Base-by-base conservation (phyloP, 2,888 invertebrate genomes). In the Melolontha melolontha region DNA sequence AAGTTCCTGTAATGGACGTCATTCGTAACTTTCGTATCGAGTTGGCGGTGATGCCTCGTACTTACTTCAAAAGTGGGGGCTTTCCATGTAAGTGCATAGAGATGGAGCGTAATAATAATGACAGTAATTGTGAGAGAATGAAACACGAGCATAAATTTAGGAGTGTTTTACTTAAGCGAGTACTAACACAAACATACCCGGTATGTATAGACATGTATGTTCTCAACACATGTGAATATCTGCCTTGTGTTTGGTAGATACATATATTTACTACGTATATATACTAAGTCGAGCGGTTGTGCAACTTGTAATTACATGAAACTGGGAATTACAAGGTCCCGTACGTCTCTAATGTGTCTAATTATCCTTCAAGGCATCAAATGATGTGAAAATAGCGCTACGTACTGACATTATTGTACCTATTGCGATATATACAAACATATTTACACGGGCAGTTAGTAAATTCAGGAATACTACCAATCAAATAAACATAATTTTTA, bases 311-410 rank as follows among this genome's bases (percentile, higher is more conserved):
- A 69, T 52, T 69, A 55, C 63, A 62, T 34, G 54, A 50, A 54
- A 40, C 68, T 66, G 69, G 66, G 55, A 62, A 64, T 70, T 73
- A 70, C 73, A 73, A 73, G 72, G 73, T 71, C 71, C 70, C 68
- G 59, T 73, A 71, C 59, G 71, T 64, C 71, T 70, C 69, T 71
- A 71, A 72, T 69, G 69, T 70, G 73, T 72, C 73, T 73, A 71
- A 72, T 73, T 73, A 73, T 67, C 64, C 71, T 69, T 72, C 73
- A 73, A 71, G 70, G 71, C 65, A 69, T 72, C 69, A 68, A 52
- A 70, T 70, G 71, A 70, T 68, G 66, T 67, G 64, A 52, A 40
- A 67, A 50, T 40, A 54, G 40, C 54, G 39, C 16, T 54, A 40
- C 54, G 40, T 40, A 54, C 54, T 40, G 27, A 44, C 47, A 65